Percentiles rank a stretch among this genome's conserved stretches.
phyloP scores from a whole-genome alignment of 2,797 vertebrate genomes.

The Urocyon cinereoargenteus region DNA sequence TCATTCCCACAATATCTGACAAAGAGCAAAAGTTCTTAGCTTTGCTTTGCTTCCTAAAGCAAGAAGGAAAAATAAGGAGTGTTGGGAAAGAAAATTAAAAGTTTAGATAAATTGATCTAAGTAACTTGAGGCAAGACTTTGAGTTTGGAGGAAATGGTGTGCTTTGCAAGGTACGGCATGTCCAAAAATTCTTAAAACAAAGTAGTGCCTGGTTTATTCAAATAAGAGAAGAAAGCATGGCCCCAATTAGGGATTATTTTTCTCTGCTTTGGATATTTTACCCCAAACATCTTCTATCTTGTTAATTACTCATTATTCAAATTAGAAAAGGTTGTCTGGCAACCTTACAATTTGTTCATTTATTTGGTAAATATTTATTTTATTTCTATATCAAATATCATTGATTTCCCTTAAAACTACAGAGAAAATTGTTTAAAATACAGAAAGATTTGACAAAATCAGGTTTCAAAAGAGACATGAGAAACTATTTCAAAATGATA shows the following conservation, averaged over 20 bases:
- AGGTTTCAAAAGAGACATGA: background rate
- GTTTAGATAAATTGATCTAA: background rate
- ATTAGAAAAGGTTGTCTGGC: background rate
- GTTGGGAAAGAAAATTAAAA: background rate
- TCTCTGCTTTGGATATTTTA: background rate
- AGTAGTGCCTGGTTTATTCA: background rate
- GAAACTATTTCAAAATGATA: background rate
- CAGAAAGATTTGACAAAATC: background rate
- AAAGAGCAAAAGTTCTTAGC: background rate
- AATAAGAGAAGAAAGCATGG: background rate
- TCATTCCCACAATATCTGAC: background rate
- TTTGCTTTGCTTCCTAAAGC: background rate
- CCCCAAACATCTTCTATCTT: background rate
- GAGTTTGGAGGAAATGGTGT: background rate
- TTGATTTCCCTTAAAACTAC: background rate
- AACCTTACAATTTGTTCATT: background rate
- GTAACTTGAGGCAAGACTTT: background rate
- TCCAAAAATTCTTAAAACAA: background rate
- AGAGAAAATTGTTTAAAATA: background rate
- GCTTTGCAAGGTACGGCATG: background rate
- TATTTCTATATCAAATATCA: background rate
- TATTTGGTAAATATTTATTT: background rate
- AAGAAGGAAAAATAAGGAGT: background rate
- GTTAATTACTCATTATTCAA: background rate
- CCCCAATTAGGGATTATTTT: background rate